Evolutionary conservation across 2,888 invertebrate genomes (phyloP), one percentile per base, ranked within the genome.

Genomic region (Incurvaria masculella): DNA sequence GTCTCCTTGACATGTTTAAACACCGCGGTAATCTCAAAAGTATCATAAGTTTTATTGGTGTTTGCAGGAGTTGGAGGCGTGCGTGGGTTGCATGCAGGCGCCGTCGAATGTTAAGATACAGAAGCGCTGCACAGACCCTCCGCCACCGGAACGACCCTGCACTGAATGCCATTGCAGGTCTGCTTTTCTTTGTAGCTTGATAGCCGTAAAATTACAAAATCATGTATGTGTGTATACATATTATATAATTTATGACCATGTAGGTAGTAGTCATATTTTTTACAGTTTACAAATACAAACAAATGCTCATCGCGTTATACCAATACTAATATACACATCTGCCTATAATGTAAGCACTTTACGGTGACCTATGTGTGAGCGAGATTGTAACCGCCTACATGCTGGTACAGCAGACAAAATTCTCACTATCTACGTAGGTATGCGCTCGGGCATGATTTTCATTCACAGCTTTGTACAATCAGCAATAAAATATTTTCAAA

Each of bases 61-160:
- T n/a, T n/a, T n/a, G 14, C 64, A 93, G 87, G 88, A 89, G 53
- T 63, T 86, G 38, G 94, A 94, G 53, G 79, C 82, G 50, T 96
- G 96, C 62, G 91, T 94, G 53, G 95, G 95, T 1, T 96, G 96
- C 62, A 91, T 94, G 89, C 85, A 88, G 60, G 81, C 80, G 16
- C 70, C 69, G 19, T 87, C 95, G 0, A 88, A 93, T 65, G 87
- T 90, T 45, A 95, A 93, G 68, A 79, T 92, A 47, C 81, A 81
- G 55, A 88, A 87, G 58, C 82, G 81, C 47, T 95, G 93, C 63
- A 66, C 60, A 20, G 55, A 64, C 4, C 74, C 76, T 45, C 76
- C 74, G 16, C 68, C 66, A 2, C 61, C 61, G 27, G 61, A 65
- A 0, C 62, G 64, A 4, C 59, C 63, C 26, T 79, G 79, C 55